Conservation (phyloP, 2,113 vertebrate genomes). For the Pao palembangensis region DNA sequence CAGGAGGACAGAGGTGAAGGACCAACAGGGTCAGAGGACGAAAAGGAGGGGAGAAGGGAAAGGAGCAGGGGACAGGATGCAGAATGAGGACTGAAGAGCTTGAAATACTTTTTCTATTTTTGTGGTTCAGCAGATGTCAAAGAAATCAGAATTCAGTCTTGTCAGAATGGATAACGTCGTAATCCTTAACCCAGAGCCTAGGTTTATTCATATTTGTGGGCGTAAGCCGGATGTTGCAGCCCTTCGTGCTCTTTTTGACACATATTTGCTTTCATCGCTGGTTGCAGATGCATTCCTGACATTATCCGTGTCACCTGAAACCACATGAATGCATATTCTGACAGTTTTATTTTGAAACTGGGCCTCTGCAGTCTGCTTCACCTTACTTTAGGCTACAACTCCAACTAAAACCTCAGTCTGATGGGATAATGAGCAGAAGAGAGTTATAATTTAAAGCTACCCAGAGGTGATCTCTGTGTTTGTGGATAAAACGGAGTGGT, state of each 20-base stretch:
- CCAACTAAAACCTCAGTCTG: no score
- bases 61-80: conserved; percentile 9
- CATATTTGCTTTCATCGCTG: no score
- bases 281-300: no score
- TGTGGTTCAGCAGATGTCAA: background rate
- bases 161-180: background rate
- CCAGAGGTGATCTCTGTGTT: background rate
- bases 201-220: no score
- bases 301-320: no score
- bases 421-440: no score
- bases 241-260: background rate
- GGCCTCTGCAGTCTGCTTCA: no score
- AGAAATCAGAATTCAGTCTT: background rate
- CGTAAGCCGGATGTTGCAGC: background rate
- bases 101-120: conserved; percentile 29
- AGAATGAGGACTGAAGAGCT: background rate
- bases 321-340: no score
- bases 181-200: conserved; percentile 2
- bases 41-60: conserved; percentile 11
- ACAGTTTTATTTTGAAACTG: no score
- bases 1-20: background rate
- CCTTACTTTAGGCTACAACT: no score
- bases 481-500: no score
- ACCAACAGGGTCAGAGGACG: background rate
- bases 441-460: no score